Conservation (phyloP, 2,888 invertebrate genomes). For the Drosophila bunnanda region DNA sequence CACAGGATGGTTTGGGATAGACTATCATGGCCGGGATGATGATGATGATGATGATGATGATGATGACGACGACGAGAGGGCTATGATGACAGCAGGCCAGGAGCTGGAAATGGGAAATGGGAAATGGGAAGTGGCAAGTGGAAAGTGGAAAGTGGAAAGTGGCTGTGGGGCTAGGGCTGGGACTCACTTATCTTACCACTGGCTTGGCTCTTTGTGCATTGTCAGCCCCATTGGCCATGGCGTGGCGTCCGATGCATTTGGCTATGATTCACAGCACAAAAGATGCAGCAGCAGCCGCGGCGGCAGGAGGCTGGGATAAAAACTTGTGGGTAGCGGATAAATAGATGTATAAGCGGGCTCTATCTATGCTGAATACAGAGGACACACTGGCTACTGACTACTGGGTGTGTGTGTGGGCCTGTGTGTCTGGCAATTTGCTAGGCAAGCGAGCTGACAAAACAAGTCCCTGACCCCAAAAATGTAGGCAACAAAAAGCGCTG, state of each 20-base stretch:
- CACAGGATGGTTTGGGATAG: constrained; percentile 8
- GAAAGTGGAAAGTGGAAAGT: not conserved
- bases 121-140: not conserved
- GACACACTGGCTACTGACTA: not conserved
- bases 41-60: constrained; percentile 32
- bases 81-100: constrained; percentile 34
- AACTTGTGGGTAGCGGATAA: constrained; percentile 60
- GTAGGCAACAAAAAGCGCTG: constrained; percentile 69
- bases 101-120: constrained; percentile 17
- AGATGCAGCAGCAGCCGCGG: constrained; percentile 58
- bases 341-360: constrained; percentile 61
- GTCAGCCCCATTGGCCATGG: constrained; percentile 54
- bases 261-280: constrained; percentile 74
- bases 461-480: constrained; percentile 80
- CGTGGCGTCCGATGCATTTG: constrained; percentile 62
- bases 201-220: constrained; percentile 50
- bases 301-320: constrained; percentile 29
- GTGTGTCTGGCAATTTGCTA: constrained; percentile 50
- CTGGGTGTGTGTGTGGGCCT: constrained; percentile 15
- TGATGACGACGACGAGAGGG: constrained; percentile 35
- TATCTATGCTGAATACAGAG: constrained; percentile 17
- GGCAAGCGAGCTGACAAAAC: constrained; percentile 64
- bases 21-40: constrained; percentile 19
- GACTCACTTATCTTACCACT: constrained; percentile 55
- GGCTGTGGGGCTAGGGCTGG: not conserved